Evolutionary conservation across 2,888 invertebrate species (phyloP).

Genomic region (Malacosoma neustria): DNA sequence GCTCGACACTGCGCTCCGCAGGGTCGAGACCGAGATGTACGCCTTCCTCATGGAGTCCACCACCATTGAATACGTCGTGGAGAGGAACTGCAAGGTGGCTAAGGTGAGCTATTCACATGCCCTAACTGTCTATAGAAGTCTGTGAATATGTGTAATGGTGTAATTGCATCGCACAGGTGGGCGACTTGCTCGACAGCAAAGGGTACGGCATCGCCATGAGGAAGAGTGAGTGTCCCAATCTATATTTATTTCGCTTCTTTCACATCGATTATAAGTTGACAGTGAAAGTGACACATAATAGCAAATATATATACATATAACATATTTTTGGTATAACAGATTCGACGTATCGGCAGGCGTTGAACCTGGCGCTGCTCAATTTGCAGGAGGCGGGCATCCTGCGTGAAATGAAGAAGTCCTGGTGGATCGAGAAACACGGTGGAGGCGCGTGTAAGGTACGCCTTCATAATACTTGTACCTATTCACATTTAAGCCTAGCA

Average conservation of each 20-base stretch:
- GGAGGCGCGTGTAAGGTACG: conserved; percentile 83
- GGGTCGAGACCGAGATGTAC: conserved; percentile 65
- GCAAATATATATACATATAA: not conserved
- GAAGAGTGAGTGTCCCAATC: conserved; percentile 76
- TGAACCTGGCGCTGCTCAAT: conserved; percentile 87
- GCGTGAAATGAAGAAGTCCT: conserved; percentile 85
- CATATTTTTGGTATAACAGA: conserved; percentile 40
- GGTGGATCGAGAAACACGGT: conserved; percentile 92
- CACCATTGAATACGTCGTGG: conserved; percentile 87
- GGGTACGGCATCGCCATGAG: conserved; percentile 91
- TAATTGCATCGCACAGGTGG: conserved; percentile 60
- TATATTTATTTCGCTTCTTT: no score
- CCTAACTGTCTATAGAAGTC: no score
- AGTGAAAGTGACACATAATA: no score
- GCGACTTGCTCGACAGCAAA: conserved; percentile 85
- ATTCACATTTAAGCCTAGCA: no score
- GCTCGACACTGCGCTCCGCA: conserved; percentile 13
- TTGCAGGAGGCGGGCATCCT: conserved; percentile 90
- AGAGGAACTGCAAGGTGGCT: conserved; percentile 83
- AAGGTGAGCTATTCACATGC: no score
- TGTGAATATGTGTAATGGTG: no score
- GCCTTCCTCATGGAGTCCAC: conserved; percentile 95
- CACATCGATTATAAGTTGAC: no score
- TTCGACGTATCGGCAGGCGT: conserved; percentile 82
- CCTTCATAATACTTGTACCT: not conserved